phyloP scores from a whole-genome alignment of 1,140 invertebrate genomes.

The Pygmarrhopalites habei region DNA sequence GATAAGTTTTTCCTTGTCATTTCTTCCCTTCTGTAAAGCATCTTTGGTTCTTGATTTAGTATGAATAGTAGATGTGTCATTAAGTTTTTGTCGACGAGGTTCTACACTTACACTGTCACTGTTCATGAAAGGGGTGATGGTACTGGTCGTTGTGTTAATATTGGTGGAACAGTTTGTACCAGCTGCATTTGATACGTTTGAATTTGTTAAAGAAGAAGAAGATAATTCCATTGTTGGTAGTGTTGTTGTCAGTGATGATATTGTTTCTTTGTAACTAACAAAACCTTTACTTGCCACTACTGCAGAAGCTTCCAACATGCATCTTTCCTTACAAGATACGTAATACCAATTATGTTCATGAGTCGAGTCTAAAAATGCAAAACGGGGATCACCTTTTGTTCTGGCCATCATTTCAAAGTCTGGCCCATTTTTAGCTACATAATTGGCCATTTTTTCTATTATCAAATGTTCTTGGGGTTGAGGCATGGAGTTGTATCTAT shows the following conservation, averaged over 20 bases:
- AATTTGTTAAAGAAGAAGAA: background rate
- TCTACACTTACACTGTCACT: background rate
- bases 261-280: conserved; percentile 17
- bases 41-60: background rate
- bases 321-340: conserved; percentile 39
- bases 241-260: background rate
- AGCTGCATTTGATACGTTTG: background rate
- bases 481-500: conserved; percentile 45
- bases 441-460: conserved; percentile 91
- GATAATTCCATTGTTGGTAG: background rate
- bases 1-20: background rate
- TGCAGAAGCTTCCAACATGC: conserved; percentile 17
- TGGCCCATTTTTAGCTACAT: conserved; percentile 86
- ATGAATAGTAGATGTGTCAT: background rate
- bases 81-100: background rate
- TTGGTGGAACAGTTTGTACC: background rate
- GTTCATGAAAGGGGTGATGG: background rate
- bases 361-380: conserved; percentile 65
- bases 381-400: conserved; percentile 73
- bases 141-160: background rate
- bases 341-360: conserved; percentile 73
- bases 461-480: conserved; percentile 74
- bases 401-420: conserved; percentile 85
- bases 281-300: conserved; percentile 25
- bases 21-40: background rate